These are phyloP conservation scores for Maniola jurtina DNA, from an alignment of 1,140 invertebrate genomes.

Conservation along the genomic window DNA sequence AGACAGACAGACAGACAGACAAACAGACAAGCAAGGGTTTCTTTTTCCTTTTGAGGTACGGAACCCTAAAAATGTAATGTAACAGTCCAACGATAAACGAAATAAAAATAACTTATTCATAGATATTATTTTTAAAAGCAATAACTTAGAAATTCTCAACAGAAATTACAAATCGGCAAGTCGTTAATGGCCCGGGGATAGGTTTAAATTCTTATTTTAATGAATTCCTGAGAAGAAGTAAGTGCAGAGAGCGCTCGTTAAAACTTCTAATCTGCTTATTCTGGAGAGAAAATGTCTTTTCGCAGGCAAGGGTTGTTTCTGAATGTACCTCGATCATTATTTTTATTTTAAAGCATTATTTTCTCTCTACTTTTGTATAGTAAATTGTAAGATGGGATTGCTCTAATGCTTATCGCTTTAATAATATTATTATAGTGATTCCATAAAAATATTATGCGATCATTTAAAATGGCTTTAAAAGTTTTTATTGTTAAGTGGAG, in stretches of 20 bases:
- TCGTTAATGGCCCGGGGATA: slow-evolving; percentile 13
- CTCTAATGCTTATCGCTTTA: background rate
- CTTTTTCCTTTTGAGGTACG: too few species aligned
- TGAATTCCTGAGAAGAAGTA: slow-evolving; percentile 21
- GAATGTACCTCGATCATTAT: slow-evolving; percentile 2
- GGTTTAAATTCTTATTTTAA: slow-evolving; percentile 26
- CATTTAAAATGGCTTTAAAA: too few species aligned
- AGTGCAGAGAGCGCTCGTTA: slow-evolving; percentile 28
- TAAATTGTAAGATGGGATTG: background rate
- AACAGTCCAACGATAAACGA: background rate
- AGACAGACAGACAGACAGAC: too few species aligned
- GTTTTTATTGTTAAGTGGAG: too few species aligned
- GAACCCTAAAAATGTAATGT: too few species aligned
- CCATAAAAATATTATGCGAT: too few species aligned
- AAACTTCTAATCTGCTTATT: slow-evolving; percentile 32
- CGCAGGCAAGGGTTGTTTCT: slow-evolving; percentile 3
- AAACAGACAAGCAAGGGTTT: too few species aligned
- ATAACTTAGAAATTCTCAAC: background rate
- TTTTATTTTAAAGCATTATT: slow-evolving; percentile 3
- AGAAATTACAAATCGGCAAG: slow-evolving; percentile 6
- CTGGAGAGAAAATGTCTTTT: slow-evolving; percentile 15
- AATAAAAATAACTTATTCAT: background rate
- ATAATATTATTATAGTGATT: too few species aligned
- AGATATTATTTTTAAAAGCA: background rate
- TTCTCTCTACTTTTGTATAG: background rate